Evolutionary conservation across 2,797 vertebrate species (phyloP).

Genomic region (Mormyrus proboscirostris): DNA sequence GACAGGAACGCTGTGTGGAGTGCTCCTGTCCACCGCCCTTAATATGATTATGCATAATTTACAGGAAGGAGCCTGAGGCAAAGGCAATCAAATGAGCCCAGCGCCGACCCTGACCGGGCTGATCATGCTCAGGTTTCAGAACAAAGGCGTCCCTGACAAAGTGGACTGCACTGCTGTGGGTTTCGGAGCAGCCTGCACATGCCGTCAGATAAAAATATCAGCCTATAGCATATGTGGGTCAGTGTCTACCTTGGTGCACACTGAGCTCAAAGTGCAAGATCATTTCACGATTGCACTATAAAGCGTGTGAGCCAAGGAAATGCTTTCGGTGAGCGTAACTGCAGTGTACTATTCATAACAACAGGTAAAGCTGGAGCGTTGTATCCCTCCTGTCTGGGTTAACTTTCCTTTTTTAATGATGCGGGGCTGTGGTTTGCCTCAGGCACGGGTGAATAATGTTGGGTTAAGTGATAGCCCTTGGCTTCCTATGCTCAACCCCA

Average conservation of each 20-base stretch:
- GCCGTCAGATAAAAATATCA: background rate
- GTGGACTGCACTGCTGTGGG: background rate
- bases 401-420: background rate
- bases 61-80: conserved; percentile 18
- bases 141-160: background rate
- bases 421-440: background rate
- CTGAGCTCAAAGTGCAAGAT: background rate
- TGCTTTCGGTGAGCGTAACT: background rate
- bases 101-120: background rate
- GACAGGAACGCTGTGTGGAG: conserved; percentile 37
- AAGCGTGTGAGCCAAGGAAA: background rate
- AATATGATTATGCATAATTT: conserved; percentile 53
- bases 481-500: background rate
- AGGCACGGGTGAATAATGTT: background rate
- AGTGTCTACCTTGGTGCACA: background rate
- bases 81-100: conserved; percentile 8
- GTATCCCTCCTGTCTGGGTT: background rate
- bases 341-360: background rate
- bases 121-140: background rate
- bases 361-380: background rate
- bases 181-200: background rate
- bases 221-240: background rate
- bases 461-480: background rate
- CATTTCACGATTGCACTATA: background rate
- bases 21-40: conserved; percentile 40